Percentiles rank a stretch among this genome's conserved stretches.
These are phyloP conservation scores for Theretra japonica DNA, from an alignment of 2,888 invertebrate species.

Conservation along the genomic window DNA sequence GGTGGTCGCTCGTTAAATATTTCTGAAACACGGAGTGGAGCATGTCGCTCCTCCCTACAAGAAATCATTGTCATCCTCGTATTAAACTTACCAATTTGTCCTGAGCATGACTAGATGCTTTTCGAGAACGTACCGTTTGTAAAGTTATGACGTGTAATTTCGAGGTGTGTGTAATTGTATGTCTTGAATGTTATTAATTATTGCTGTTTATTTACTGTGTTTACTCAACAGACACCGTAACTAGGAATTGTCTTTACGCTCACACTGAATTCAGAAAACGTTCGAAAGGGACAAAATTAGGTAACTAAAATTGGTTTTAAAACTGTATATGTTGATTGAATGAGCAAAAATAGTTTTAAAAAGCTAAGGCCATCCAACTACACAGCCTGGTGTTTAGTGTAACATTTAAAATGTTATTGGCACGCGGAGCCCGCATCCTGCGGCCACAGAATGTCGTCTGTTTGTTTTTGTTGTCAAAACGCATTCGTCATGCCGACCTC, in stretches of 20 bases:
- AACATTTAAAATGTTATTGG: conserved; percentile 60
- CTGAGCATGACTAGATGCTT: background rate
- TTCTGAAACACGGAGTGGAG: conserved; percentile 56
- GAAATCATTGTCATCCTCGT: conserved; percentile 47
- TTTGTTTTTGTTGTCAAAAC: conserved; percentile 70
- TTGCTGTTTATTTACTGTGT: background rate
- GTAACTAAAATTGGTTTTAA: too few species aligned
- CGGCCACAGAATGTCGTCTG: conserved; percentile 55
- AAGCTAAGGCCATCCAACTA: background rate
- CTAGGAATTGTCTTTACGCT: too few species aligned
- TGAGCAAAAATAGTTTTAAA: background rate
- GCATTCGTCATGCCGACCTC: conserved; percentile 60
- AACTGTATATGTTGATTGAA: too few species aligned
- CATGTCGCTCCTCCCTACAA: conserved; percentile 55
- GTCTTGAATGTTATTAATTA: background rate
- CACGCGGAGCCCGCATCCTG: conserved; percentile 60
- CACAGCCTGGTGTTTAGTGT: conserved; percentile 40
- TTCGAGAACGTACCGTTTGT: background rate
- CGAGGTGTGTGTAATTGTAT: background rate
- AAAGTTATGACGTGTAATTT: background rate
- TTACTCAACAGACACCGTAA: too few species aligned
- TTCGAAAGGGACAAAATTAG: too few species aligned
- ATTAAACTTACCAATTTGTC: background rate
- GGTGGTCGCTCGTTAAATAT: conserved; percentile 44
- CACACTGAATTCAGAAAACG: too few species aligned